Percentiles rank a stretch among this genome's conserved stretches.
These are phyloP conservation scores for Furnarius figulus DNA, from an alignment of 2,113 vertebrate species.

Conservation along the genomic window DNA sequence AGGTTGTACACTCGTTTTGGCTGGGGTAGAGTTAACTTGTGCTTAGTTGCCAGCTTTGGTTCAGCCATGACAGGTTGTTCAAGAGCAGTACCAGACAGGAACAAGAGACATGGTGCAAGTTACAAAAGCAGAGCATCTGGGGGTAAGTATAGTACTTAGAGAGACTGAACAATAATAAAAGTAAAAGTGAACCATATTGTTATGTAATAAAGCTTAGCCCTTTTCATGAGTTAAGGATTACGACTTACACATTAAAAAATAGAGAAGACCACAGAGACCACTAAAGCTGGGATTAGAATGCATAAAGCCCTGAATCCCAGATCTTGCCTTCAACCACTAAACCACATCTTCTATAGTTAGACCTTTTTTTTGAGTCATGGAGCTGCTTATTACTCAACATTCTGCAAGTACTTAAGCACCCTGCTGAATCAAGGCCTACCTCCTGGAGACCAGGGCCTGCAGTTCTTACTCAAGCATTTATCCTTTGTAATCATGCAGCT, in stretches of 20 bases:
- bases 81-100: background rate
- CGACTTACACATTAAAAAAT: constrained; percentile 54
- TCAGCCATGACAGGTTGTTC: background rate
- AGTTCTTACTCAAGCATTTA: background rate
- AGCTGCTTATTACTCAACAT: constrained; percentile 33
- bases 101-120: background rate
- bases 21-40: background rate
- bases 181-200: constrained; percentile 49
- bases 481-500: background rate
- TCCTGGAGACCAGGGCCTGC: background rate
- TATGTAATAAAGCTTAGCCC: constrained; percentile 40
- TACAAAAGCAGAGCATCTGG: constrained; percentile 22
- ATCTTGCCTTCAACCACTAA: constrained; percentile 53
- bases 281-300: constrained; percentile 55
- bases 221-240: constrained; percentile 49
- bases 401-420: constrained; percentile 26
- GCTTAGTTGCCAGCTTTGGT: background rate
- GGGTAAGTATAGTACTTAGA: background rate
- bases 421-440: constrained; percentile 27
- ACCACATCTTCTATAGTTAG: constrained; percentile 55
- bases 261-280: constrained; percentile 60
- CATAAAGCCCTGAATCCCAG: background rate
- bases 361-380: constrained; percentile 3
- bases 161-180: constrained; percentile 45
- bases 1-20: background rate